Base-by-base conservation (phyloP, 2,113 vertebrate genomes). In the Sorex fumeus region DNA sequence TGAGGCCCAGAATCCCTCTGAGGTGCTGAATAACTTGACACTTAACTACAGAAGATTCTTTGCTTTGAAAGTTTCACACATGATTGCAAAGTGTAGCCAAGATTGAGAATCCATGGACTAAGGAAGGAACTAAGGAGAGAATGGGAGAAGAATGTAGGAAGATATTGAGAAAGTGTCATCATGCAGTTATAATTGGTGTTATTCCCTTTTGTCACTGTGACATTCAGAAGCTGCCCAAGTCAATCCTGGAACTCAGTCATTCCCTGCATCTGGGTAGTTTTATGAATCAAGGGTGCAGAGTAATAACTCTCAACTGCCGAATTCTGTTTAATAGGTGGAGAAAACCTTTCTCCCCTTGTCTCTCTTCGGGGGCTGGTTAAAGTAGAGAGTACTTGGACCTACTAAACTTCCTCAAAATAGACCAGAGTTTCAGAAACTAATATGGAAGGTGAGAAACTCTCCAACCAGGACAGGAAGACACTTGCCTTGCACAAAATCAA, bases 271-370 rank as follows among this genome's bases (percentile, higher is more conserved):
- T 34, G 13, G 50, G 0, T 21, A 43, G 5, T 9, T 11, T 27
- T 30, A 4, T 27, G 47, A 87, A 45, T 21, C 43, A 77, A 80
- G 28, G 23, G 6, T 32, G 34, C 40, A 91, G 57, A 40, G 36
- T 30, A 13, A 7, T 43, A 62, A 69, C 62, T 62, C 11, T 12
- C 1, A 2, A 30, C 71, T 77, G n/a, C 19, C 80, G 47, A 13
- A 91, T 85, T 84, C 43, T 81, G 34, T 89, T n/a, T 34, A 28
- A 81, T 23, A 60, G 57, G 18, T 60, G 57, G 18, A 60, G 57
- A 60, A 60, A 60, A 60, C 18, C 36, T 19, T 66, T 71, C 30
- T 80, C 66, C 64, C 34, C 23, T n/a, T 60, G 21, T 71, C 6
- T 21, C 28, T 86, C 79, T 64, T 53, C 66, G 36, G 16, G 82